Percentiles rank a stretch among this genome's conserved stretches.
Evolutionary conservation across 2,113 vertebrate species (phyloP).

Genomic region (Riparia riparia): DNA sequence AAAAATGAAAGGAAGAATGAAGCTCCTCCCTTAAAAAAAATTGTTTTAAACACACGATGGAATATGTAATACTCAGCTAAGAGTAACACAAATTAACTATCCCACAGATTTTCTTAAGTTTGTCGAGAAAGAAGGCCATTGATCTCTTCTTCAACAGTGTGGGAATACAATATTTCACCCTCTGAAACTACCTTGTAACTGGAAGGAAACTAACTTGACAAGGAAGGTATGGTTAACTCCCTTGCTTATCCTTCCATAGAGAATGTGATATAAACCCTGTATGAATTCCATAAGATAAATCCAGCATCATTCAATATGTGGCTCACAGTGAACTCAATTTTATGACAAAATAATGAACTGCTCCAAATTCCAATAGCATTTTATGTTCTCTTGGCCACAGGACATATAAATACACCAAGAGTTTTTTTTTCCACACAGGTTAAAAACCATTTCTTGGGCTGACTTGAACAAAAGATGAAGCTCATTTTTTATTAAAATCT

Average conservation of each 20-base stretch:
- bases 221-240: background rate
- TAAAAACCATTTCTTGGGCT: background rate
- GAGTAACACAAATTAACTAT: background rate
- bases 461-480: background rate
- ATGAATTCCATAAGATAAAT: background rate
- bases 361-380: background rate
- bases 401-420: background rate
- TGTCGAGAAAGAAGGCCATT: background rate
- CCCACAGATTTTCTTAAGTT: background rate
- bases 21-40: background rate
- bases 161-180: background rate
- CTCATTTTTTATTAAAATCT: background rate
- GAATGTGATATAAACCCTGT: background rate
- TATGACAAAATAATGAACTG: background rate
- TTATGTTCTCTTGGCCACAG: background rate
- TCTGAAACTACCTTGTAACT: background rate
- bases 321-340: background rate
- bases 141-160: background rate
- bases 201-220: background rate
- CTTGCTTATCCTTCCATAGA: background rate
- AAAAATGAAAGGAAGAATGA: background rate
- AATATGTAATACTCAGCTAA: background rate
- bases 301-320: constrained; percentile 1
- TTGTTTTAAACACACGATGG: constrained; percentile 13
- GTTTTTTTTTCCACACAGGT: background rate